phyloP scores from a whole-genome alignment of 2,113 vertebrate genomes.

The Myanophis thanlyinensis region DNA sequence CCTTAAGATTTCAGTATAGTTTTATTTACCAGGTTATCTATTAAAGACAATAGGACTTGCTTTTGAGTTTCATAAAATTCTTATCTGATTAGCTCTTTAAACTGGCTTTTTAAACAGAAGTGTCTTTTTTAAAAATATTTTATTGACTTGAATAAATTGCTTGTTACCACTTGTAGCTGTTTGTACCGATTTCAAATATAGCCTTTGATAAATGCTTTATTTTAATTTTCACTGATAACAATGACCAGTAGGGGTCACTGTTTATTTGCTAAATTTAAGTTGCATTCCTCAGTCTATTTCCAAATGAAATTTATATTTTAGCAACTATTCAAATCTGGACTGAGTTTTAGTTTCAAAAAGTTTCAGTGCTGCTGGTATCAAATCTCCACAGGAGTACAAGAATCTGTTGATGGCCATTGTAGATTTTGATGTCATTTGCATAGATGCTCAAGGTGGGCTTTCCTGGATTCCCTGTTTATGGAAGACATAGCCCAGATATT shows the following conservation, averaged over 20 bases:
- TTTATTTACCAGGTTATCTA: not conserved
- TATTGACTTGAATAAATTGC: slow-evolving; percentile 17
- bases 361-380: not conserved
- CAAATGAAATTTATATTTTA: slow-evolving; percentile 17
- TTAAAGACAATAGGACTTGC: not conserved
- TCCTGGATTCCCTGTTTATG: not conserved
- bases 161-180: slow-evolving; percentile 24
- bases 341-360: not conserved
- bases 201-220: not conserved
- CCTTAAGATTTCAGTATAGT: not conserved
- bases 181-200: not conserved
- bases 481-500: not conserved
- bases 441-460: not conserved
- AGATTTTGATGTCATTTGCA: not conserved
- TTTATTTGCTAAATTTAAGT: slow-evolving; percentile 65
- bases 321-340: not conserved
- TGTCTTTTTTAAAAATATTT: slow-evolving; percentile 3
- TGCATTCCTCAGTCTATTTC: not conserved
- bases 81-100: not conserved
- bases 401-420: not conserved
- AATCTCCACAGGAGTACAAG: not conserved
- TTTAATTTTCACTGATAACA: slow-evolving; percentile 14
- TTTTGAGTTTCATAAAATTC: not conserved
- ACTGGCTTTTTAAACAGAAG: not conserved
- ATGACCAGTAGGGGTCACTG: slow-evolving; percentile 88